phyloP scores from a whole-genome alignment of 2,888 invertebrate species.

The Drosophila percnosoma region DNA sequence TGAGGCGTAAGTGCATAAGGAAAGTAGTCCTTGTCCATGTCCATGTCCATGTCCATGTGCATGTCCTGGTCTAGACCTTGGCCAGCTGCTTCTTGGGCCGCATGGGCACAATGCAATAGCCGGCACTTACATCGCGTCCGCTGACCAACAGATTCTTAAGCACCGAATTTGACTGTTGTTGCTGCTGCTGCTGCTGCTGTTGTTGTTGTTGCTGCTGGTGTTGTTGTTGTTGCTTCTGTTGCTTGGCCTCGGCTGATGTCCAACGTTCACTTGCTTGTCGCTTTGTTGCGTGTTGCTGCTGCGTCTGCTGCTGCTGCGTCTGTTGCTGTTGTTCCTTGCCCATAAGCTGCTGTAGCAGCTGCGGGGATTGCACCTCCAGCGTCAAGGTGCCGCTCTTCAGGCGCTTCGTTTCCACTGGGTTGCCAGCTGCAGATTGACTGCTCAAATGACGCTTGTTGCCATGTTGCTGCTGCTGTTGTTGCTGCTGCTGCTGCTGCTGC shows the following conservation, averaged over 20 bases:
- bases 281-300: constrained; percentile 84
- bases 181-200: constrained; percentile 83
- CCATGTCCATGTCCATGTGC: constrained; percentile 7
- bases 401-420: constrained; percentile 79
- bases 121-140: constrained; percentile 97
- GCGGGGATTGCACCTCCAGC: constrained; percentile 83
- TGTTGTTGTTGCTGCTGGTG: constrained; percentile 82
- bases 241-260: constrained; percentile 71
- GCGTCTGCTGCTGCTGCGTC: constrained; percentile 84
- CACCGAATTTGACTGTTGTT: constrained; percentile 86
- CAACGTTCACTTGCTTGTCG: constrained; percentile 67
- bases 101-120: constrained; percentile 93
- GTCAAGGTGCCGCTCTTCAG: constrained; percentile 75
- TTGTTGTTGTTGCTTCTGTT: constrained; percentile 83
- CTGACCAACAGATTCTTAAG: constrained; percentile 97
- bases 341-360: constrained; percentile 87
- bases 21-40: background rate
- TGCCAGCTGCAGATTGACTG: constrained; percentile 50
- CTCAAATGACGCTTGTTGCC: constrained; percentile 81
- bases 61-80: constrained; percentile 80
- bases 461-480: constrained; percentile 54
- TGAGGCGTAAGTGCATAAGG: background rate
- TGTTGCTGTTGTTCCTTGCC: constrained; percentile 85
- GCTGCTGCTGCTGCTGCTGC: constrained; percentile 58
- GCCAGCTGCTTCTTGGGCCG: constrained; percentile 86